Evolutionary conservation across 1,140 invertebrate species (phyloP), one percentile per base, ranked within the genome.

Genomic region (Plectrocnemia conspersa): DNA sequence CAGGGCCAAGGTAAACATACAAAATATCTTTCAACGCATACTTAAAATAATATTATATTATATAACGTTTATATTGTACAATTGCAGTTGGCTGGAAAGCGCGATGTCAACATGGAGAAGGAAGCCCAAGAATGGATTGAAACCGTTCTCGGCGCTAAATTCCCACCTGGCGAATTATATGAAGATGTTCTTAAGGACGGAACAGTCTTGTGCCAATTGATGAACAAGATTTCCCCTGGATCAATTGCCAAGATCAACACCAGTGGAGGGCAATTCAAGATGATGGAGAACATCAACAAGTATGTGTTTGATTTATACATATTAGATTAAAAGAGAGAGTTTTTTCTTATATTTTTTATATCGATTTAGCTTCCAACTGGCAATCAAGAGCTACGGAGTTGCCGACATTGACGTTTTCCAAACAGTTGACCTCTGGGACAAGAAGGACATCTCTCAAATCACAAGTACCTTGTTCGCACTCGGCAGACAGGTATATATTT

Each of bases 261-360:
- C 52, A 84, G 85, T 53, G 91, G 91, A 49, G 87, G 88, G 65
- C 89, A 92, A 65, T 96, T 95, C 82, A 93, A 93, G 68, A 83
- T 95, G 81, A 94, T 95, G 91, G 91, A 96, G 75, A 96, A 96
- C 77, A 89, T 94, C 68, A 91, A 88, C 76, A 84, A 84, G 84
- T 86, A 72, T 78, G 79, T 2, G 6, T 42, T 42, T 21, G 40
- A 42, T 19, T 42, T 7, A 10, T 38, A 5, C 27, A 29, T 7
- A 29, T n/a, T 29, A 7, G 27, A 7, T n/a, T n/a, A n/a, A n/a
- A n/a, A n/a, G n/a, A n/a, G n/a, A n/a, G n/a, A n/a, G 15, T 47
- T 25, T 47, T 27, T 42, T 27, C 16, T 44, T 42, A 25, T 27
- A 42, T 49, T 23, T 54, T 46, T 52, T 44, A 46, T 58, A 44